Evolutionary conservation across 2,888 invertebrate genomes (phyloP), one percentile per base, ranked within the genome.

Genomic region (Pandemis corylana): DNA sequence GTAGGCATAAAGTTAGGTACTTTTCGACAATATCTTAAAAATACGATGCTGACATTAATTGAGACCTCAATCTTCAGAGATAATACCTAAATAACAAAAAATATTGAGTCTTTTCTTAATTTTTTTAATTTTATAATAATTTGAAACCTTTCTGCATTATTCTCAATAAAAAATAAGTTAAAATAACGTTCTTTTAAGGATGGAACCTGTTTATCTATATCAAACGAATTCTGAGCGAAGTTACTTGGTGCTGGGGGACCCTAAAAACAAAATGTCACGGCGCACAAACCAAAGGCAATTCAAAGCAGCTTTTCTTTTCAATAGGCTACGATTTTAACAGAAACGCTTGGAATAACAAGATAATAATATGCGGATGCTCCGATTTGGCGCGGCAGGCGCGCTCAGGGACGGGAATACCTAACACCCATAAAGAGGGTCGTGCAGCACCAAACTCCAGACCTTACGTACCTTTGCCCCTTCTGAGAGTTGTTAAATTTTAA

Each of bases 401-500:
- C 78, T 76, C 78, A 75, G 82, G 86, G 87, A 84, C 84, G 75
- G 75, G 63, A 68, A 51, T 73, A 63, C 72, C 65, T 73, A 81
- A 80, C 81, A 76, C 77, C 80, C 79, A 84, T 90, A 87, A 89
- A 85, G 82, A 82, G 83, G 82, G 81, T 81, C 61, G 65, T 49
- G 65, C 20, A 56, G 68, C 15, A 49, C 73, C 75, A 67, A 67
- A 77, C 76, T 75, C 71, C 68, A 77, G 74, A 68, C 72, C 73
- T 66, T 67, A 71, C 75, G 71, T 63, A 76, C 70, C 71, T 76
- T 75, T 78, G 80, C 77, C 76, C 77, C 76, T 78, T 78, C 78
- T 80, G 77, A 82, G 82, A 80, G 81, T 82, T 80, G 80, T 89
- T 88, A 87, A 89, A 87, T 84, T 89, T 88, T 87, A 85, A 89